These are phyloP conservation scores for Bombus sibiricus DNA, from an alignment of 1,140 invertebrate species.

Conservation along the genomic window DNA sequence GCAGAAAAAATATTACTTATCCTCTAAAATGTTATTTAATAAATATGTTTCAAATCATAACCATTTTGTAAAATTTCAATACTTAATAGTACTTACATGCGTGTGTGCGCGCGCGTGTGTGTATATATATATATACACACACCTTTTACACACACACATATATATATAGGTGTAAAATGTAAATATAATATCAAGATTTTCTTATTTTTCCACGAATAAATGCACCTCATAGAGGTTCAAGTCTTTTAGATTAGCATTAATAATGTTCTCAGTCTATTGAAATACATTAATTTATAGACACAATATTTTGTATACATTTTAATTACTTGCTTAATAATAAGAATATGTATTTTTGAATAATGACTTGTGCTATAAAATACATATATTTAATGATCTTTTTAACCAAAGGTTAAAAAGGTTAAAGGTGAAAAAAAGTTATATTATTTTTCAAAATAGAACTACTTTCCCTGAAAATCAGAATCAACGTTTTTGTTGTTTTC, in stretches of 20 bases:
- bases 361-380: conserved; percentile 23
- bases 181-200: conserved; percentile 62
- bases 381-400: conserved; percentile 2
- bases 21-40: conserved; percentile 66
- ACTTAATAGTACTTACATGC: conserved; percentile 12
- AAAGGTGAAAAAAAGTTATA: neutral
- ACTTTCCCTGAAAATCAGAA: neutral
- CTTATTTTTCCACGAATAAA: conserved; percentile 63
- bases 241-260: conserved; percentile 50
- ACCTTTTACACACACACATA: neutral
- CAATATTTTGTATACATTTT: conserved; percentile 24
- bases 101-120: neutral
- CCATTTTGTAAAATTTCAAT: conserved; percentile 57
- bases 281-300: conserved; percentile 46
- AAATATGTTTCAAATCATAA: conserved; percentile 62
- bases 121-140: conserved; percentile 46
- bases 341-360: neutral
- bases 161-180: conserved; percentile 53
- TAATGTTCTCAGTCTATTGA: conserved; percentile 57
- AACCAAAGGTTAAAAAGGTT: neutral
- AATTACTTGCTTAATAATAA: neutral
- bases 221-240: conserved; percentile 69
- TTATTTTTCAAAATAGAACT: neutral
- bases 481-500: neutral
- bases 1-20: conserved; percentile 42